Base-by-base conservation (phyloP, 2,888 invertebrate species). In the Microctonus aethiopoides region DNA sequence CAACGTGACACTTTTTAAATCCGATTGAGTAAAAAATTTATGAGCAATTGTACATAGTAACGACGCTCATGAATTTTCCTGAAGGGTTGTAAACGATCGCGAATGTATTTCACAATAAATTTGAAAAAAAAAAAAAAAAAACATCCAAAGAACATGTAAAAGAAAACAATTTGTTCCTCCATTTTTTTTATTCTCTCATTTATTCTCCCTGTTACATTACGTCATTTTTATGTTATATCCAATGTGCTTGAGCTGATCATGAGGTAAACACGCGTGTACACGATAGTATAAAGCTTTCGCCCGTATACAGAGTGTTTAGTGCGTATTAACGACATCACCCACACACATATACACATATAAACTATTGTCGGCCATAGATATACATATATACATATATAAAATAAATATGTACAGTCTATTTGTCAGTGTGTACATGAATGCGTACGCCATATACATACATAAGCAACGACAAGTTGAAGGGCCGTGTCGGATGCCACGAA, bases 231-330 rank as follows among this genome's bases (percentile, higher is more conserved):
- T 39, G n/a, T 2, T 74, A 73, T 71, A 62, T 68, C 67, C 26
- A 69, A 52, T 57, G 65, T 68, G 74, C 73, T 74, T 56, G 26
- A 59, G 76, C 75, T 75, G 74, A 77, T 74, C 73, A 77, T 75
- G 76, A 74, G 76, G 79, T 78, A 80, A 82, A 81, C 79, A 80
- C 80, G 76, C 79, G 79, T 80, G 80, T 80, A 79, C 76, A 52
- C 29, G 39, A 52, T 51, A 78, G 76, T 79, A 79, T n/a, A 70
- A 78, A 82, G 79, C 78, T 76, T 76, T 77, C 76, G 76, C 72
- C 74, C 75, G 77, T 75, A 75, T 71, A 85, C 81, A 80, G 83
- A 82, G 85, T 85, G 86, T 85, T 85, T 85, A 85, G 82, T 83
- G 81, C 79, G 83, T 83, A 84, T 84, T 85, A 86, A 84, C 78